Evolutionary conservation across 2,797 vertebrate genomes (phyloP), one percentile per base, ranked within the genome.

Genomic region (Vespertilio murinus): DNA sequence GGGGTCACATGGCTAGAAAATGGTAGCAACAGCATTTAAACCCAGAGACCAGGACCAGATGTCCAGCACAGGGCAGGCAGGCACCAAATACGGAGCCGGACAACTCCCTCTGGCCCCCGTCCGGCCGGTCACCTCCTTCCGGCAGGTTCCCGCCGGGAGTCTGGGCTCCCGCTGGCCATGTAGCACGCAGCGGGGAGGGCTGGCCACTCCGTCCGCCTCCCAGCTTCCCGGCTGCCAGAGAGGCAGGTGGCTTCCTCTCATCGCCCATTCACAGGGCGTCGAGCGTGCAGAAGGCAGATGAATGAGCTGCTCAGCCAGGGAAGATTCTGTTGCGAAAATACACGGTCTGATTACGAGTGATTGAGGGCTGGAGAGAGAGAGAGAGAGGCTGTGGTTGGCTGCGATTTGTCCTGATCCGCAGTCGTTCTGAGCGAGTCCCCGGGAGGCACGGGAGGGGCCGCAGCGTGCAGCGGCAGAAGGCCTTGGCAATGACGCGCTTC

Each of bases 291-390:
- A 93, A 96, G 95, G 89, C 95, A 93, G 94, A 96, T 94, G 95
- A 94, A 96, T 95, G 94, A 94, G 94, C 83, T 88, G 77, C 77
- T 96, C 93, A 83, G 88, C 92, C 91, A 91, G 89, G 91, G 83
- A 96, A 96, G 91, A 94, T 94, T 91, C 61, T 97, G 96, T 96
- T 96, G 95, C 96, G 96, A 83, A 97, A 97, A 96, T 95, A 95
- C 95, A 93, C 0, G 10, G 78, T 83, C 96, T 97, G 96, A 97
- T 96, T 95, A 96, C 33, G 47, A 93, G 95, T 94, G 97, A 97
- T 88, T 94, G 96, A 97, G 94, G 91, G 94, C 93, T 88, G 54
- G 95, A 78, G 90, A 88, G 82, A 65, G 91, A 45, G 83, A n/a
- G 42, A 42, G 42, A 11, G 42, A 42, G 40, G 10, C 61, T 38